Evolutionary conservation across 37 sponge, comb jelly and placozoan species (phyloP).

Genomic region (Cliona cf. orientalis): DNA sequence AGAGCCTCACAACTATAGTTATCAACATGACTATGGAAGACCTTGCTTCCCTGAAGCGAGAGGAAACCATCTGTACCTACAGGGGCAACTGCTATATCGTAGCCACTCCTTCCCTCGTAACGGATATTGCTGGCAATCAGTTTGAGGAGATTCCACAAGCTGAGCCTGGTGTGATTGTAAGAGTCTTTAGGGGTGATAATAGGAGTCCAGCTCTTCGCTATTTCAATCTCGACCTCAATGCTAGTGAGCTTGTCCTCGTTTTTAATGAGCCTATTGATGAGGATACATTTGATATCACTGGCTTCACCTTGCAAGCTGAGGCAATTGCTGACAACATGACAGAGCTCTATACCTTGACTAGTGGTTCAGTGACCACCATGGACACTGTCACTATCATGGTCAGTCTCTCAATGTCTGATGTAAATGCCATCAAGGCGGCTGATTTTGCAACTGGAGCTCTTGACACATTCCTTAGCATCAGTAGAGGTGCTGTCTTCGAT

Average conservation of each 20-base stretch:
- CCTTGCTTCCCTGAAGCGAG: conserved; percentile 67
- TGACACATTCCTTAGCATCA: conserved; percentile 75
- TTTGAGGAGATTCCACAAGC: conserved; percentile 47
- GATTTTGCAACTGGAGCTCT: conserved; percentile 49
- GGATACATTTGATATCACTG: conserved; percentile 24
- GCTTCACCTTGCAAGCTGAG: conserved; percentile 62
- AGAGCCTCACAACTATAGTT: conserved; percentile 40
- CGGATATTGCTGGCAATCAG: conserved; percentile 68
- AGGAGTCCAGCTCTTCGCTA: conserved; percentile 39
- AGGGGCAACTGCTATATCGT: conserved; percentile 84
- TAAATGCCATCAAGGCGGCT: conserved; percentile 74
- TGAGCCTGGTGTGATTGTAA: conserved; percentile 71
- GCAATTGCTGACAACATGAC: background rate
- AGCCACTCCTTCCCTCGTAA: conserved; percentile 47
- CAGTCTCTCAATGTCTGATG: conserved; percentile 66
- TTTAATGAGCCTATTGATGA: conserved; percentile 83
- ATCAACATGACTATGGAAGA: conserved; percentile 71
- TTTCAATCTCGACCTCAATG: conserved; percentile 81
- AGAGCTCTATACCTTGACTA: conserved; percentile 68
- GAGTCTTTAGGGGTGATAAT: conserved; percentile 64
- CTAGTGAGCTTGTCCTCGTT: conserved; percentile 57
- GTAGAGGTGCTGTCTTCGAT: conserved; percentile 60
- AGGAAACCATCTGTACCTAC: conserved; percentile 69
- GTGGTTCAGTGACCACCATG: conserved; percentile 47
- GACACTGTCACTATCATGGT: conserved; percentile 66